These are phyloP conservation scores for Andricus quercusramuli DNA, from an alignment of 2,888 invertebrate genomes.

Conservation along the genomic window DNA sequence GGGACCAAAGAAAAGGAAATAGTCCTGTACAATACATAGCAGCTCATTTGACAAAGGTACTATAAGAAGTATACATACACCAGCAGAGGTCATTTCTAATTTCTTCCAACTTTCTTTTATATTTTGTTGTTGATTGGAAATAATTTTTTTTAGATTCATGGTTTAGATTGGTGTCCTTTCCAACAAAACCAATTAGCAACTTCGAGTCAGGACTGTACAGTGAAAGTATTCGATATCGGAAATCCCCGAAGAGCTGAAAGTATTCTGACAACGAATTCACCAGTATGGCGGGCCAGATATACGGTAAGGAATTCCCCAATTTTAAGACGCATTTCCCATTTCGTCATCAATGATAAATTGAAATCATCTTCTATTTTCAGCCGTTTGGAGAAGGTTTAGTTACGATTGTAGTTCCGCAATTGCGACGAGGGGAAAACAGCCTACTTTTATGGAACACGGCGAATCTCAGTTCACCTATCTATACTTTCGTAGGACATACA, in stretches of 20 bases:
- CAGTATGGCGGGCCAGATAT: conserved; percentile 96
- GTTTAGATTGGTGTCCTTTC: conserved; percentile 95
- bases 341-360: neutral
- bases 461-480: conserved; percentile 87
- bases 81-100: neutral
- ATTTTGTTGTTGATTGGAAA: neutral
- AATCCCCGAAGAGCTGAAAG: conserved; percentile 92
- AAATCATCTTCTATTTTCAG: conserved; percentile 73
- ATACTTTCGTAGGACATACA: conserved; percentile 95
- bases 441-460: conserved; percentile 88
- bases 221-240: conserved; percentile 95
- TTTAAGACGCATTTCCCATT: neutral
- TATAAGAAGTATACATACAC: neutral
- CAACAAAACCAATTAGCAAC: conserved; percentile 92
- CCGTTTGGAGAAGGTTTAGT: conserved; percentile 96
- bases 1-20: conserved; percentile 94
- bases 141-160: conserved; percentile 87
- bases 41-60: conserved; percentile 88
- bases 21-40: conserved; percentile 95
- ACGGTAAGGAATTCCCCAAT: conserved; percentile 80
- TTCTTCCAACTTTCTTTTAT: neutral
- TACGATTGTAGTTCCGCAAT: conserved; percentile 95
- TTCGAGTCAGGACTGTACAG: conserved; percentile 96
- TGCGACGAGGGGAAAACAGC: conserved; percentile 92
- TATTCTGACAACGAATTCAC: conserved; percentile 90